Evolutionary conservation across 2,888 invertebrate genomes (phyloP), one percentile per base, ranked within the genome.

Genomic region (Drosophila diplacantha): DNA sequence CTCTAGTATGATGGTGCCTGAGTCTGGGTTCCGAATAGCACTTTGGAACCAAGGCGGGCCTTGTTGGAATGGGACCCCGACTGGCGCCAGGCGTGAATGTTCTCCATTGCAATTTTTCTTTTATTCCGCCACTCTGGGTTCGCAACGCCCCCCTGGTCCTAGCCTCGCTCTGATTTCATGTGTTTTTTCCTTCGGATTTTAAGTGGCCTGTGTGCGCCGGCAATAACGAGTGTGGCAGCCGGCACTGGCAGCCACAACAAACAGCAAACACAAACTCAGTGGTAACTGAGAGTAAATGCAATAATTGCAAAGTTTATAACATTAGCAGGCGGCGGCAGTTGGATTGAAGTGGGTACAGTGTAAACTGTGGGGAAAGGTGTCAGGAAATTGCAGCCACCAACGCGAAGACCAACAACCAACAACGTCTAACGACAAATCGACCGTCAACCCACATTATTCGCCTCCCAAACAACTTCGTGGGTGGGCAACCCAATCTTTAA

Each of bases 211-310:
- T 82, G 77, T 64, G 74, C 80, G 66, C 68, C 67, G 83, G 73
- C 81, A 73, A 81, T 71, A 70, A 71, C 64, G 60, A 71, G 56
- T 43, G 41, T 43, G 46, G 47, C 51, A 55, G 9, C 64, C 64
- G 41, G 32, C 54, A 59, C 50, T 39, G 56, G 39, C 49, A 49
- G 22, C 59, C 52, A 44, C 32, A 63, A 38, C 60, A 49, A 46
- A 39, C 56, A 66, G 38, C 57, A 56, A 43, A 47, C 53, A 49
- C 69, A 41, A 58, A 50, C 50, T 69, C 59, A 53, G 64, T 68
- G 69, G 83, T 75, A 83, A 83, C 79, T 83, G 79, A 75, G 84
- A 81, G 82, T 81, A 79, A 83, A 83, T 81, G 84, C 84, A 75
- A 83, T 83, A 81, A 80, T 83, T 80, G 82, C 80, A 83, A 83